A percentile compares a stretch with the other conserved stretches of the same genome.
These are phyloP conservation scores for Drosophila novamexicana DNA, from an alignment of 1,140 invertebrate species.

Conservation along the genomic window DNA sequence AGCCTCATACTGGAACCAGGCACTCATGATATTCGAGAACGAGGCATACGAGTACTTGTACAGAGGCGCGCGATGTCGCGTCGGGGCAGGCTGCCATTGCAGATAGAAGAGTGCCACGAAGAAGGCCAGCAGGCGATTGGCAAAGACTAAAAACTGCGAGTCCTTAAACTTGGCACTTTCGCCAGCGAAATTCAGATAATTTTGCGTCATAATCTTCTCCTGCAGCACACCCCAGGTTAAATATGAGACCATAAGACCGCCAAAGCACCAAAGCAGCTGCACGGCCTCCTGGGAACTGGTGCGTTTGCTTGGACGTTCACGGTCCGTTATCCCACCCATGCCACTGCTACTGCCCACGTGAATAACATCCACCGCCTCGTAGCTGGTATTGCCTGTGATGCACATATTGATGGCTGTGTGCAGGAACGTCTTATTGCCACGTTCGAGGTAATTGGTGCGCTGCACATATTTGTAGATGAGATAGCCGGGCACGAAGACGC, in stretches of 20 bases:
- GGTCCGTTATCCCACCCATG: conserved; percentile 66
- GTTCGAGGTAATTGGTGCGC: conserved; percentile 92
- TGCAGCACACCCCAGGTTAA: conserved; percentile 97
- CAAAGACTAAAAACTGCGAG: conserved; percentile 97
- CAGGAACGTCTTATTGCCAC: conserved; percentile 85
- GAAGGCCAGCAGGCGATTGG: conserved; percentile 95
- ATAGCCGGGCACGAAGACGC: conserved; percentile 93
- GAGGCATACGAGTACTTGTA: conserved; percentile 99
- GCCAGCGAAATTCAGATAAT: conserved; percentile 88
- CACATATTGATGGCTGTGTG: conserved; percentile 87
- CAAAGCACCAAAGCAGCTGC: conserved; percentile 91
- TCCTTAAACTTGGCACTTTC: conserved; percentile 91
- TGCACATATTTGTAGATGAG: conserved; percentile 93
- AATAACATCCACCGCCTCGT: conserved; percentile 42
- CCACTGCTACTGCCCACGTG: conserved; percentile 60
- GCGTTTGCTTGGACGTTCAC: conserved; percentile 68
- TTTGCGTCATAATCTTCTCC: conserved; percentile 96
- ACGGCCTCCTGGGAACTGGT: conserved; percentile 86
- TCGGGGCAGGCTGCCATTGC: conserved; percentile 86
- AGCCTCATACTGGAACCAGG: conserved; percentile 99
- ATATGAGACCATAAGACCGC: conserved; percentile 95
- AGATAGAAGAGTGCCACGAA: conserved; percentile 88
- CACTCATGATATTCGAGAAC: conserved; percentile 98
- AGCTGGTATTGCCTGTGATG: conserved; percentile 86
- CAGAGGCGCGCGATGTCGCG: conserved; percentile 92